Evolutionary conservation across 2,797 vertebrate genomes (phyloP), one percentile per base, ranked within the genome.

Genomic region (Tokudaia muenninki): DNA sequence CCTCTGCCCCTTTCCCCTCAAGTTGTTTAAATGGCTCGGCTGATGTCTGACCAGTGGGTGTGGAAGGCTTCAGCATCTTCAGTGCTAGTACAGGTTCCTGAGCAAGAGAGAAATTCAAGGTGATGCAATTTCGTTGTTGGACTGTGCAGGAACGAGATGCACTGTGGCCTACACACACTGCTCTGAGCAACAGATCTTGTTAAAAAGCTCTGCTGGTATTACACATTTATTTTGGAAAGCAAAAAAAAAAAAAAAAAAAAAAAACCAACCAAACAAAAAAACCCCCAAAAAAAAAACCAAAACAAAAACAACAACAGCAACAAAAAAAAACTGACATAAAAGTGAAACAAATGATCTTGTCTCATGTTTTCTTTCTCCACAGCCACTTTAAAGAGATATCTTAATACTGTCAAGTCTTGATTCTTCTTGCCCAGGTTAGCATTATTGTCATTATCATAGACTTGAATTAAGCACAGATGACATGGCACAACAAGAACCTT

Each of bases 31-130:
- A 98, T 97, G 92, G 63, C 97, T 82, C 65, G 94, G 97, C 89
- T 96, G 97, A 96, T 97, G 95, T 98, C 98, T 98, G 97, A 97
- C 96, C 98, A 75, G 94, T 96, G 94, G 96, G 97, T 97, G 96
- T 98, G 98, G 86, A 6, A 82, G 92, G 82, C 94, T 95, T 97
- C 83, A 95, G 94, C 97, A 95, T 97, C 94, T 97, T 93, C 97
- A 98, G 96, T 92, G 98, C 97, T 94, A 97, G 92, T 72, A 92
- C 96, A 90, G 94, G 95, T 98, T 98, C 92, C 87, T 79, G 87
- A 89, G 94, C 95, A 81, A 97, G 91, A 94, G 72, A 94, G 89
- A 90, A 97, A 93, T 94, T 70, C 90, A 86, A 96, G 97, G 90
- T 95, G 96, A 93, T 94, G 67, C 75, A 92, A 83, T 90, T 97